phyloP scores from a whole-genome alignment of 1,140 invertebrate genomes.

The Rhynchophorus ferrugineus region DNA sequence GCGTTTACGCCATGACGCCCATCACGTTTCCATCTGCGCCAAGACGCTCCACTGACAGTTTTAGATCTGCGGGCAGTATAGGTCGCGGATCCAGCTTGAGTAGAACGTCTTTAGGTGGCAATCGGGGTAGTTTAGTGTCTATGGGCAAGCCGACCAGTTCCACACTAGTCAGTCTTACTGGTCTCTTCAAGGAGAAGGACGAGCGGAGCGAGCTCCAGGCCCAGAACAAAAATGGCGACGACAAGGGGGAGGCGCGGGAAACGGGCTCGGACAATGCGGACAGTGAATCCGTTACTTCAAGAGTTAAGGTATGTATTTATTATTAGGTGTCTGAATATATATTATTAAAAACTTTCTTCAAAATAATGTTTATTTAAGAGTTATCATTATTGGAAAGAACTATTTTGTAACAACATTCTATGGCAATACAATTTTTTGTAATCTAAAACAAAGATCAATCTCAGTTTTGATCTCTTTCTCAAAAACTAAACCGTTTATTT shows the following conservation, averaged over 20 bases:
- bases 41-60: constrained; percentile 38
- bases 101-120: constrained; percentile 52
- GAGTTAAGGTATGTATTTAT: constrained; percentile 47
- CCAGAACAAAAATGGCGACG: constrained; percentile 1
- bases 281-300: constrained; percentile 43
- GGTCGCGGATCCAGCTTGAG: constrained; percentile 41
- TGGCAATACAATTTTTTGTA: too few species aligned
- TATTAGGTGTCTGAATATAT: too few species aligned
- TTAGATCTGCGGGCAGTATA: constrained; percentile 39
- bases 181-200: constrained; percentile 51
- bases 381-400: too few species aligned
- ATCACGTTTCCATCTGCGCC: constrained; percentile 39
- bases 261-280: constrained; percentile 32
- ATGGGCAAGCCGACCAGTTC: constrained; percentile 75
- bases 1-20: constrained; percentile 58
- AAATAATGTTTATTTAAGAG: neutral
- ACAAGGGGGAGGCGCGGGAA: constrained; percentile 26
- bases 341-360: too few species aligned
- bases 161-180: constrained; percentile 72
- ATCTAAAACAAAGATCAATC: too few species aligned
- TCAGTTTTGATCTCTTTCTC: too few species aligned
- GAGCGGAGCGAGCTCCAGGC: constrained; percentile 21
- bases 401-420: too few species aligned
- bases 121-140: constrained; percentile 68
- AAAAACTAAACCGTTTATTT: too few species aligned